Base-by-base conservation (phyloP, 2,113 vertebrate genomes). In the Campylorhamphus procurvoides region DNA sequence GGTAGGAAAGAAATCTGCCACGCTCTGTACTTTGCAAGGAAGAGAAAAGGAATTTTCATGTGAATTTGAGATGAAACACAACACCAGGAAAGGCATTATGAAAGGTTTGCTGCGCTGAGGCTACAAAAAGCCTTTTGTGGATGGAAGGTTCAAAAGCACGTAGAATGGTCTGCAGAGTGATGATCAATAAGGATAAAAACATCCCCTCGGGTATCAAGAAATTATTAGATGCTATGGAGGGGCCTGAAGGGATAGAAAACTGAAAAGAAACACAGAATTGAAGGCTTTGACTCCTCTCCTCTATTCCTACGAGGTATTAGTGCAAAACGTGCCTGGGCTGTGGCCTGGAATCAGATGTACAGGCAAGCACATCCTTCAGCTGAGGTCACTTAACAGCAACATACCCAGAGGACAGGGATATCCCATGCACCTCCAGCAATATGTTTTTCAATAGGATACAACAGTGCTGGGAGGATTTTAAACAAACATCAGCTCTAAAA, bases 361-460 rank as follows among this genome's bases (percentile, higher is more conserved):
- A 69, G 40, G 33, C 40, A 56, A 69, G 58, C 37, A 46, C 42
- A 89, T 69, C 79, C 78, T 87, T 39, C 72, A 62, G 42, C 3
- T 67, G 42, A 44, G 90, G 40, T 82, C 74, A 85, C 31, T 18
- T 73, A 69, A 83, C 75, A 72, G 62, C 24, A 91, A 39, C 1
- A 6, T 60, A 55, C 69, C 56, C 81, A 79, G 77, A 62, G 81
- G 77, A 93, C 84, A 82, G 58, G 87, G 71, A 82, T 87, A 46
- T 95, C 87, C 46, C 22, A 1, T 22, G 71, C 91, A 97, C 93
- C 87, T 95, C 74, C 84, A 87, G 49, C 87, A 95, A 91, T 29
- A 33, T 89, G 89, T 6, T 73, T 87, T 84, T 63, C 46, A 89
- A 42, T 16, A 68, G 58, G 62, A n/a, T 53, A 87, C 71, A 78